Conservation (phyloP, 1,140 invertebrate species). For the Xylocopa sonorina region DNA sequence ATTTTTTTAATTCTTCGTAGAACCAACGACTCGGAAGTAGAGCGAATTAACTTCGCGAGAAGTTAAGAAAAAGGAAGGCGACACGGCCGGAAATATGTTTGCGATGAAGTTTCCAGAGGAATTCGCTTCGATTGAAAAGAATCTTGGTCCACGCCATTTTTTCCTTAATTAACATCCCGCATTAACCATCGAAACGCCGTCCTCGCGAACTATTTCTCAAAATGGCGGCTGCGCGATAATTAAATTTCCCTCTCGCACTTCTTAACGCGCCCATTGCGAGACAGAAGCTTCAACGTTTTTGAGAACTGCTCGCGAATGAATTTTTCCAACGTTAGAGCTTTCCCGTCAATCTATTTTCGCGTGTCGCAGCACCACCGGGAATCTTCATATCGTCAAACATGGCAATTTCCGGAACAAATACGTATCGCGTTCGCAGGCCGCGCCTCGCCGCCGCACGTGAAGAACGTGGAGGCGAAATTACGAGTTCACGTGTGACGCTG, state of each 20-base stretch:
- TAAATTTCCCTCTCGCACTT: no score
- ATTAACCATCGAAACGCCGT: neutral
- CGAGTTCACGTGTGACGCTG: constrained; percentile 21
- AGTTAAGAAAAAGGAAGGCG: constrained; percentile 15
- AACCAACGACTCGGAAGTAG: neutral
- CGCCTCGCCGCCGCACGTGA: neutral
- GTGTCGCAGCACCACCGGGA: neutral
- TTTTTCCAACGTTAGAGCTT: no score
- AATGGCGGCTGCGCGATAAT: no score
- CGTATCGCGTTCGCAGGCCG: neutral
- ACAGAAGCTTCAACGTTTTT: no score
- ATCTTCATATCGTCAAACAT: neutral
- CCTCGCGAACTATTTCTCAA: neutral
- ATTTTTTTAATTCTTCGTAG: neutral
- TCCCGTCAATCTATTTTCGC: neutral
- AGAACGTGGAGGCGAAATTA: constrained; percentile 8
- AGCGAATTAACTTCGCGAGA: constrained; percentile 34
- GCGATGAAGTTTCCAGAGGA: constrained; percentile 21
- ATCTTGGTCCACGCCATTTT: neutral
- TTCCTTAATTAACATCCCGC: constrained; percentile 17
- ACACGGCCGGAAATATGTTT: constrained; percentile 25
- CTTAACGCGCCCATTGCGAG: no score
- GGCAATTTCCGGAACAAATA: neutral
- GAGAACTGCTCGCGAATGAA: no score
- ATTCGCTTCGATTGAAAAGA: constrained; percentile 22